Evolutionary conservation across 2,797 vertebrate genomes (phyloP).

Genomic region (Muscicapa comitata): DNA sequence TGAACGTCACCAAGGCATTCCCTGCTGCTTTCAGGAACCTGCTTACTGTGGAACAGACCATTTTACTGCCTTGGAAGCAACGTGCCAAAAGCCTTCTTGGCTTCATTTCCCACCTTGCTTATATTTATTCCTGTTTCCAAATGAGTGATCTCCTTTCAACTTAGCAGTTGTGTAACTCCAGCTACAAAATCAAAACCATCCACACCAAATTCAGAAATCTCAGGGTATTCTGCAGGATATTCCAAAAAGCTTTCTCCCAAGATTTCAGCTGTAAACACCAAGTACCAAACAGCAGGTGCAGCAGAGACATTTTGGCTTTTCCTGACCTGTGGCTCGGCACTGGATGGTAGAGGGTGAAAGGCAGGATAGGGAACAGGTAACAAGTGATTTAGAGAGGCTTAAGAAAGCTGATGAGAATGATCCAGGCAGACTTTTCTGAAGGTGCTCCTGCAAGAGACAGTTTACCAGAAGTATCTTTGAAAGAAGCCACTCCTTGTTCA

Average conservation of each 20-base stretch:
- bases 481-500: neutral
- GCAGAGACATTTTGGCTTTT: neutral
- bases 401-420: neutral
- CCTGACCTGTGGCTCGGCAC: rapidly evolving
- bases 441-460: neutral
- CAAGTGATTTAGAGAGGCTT: neutral
- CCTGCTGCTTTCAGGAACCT: neutral
- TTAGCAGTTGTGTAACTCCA: neutral
- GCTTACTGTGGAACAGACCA: neutral
- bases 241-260: neutral
- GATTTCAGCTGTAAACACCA: neutral
- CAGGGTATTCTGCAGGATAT: neutral
- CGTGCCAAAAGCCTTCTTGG: neutral
- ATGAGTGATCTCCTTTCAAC: neutral
- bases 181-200: neutral
- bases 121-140: neutral
- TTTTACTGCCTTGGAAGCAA: neutral
- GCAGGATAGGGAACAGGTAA: neutral
- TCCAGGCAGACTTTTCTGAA: neutral
- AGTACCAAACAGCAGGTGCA: neutral
- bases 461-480: neutral
- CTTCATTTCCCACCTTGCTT: neutral
- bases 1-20: neutral
- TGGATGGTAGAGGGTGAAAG: neutral
- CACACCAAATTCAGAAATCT: neutral